These are phyloP conservation scores for Python bivittatus DNA, from an alignment of 2,113 vertebrate species.

Conservation along the genomic window DNA sequence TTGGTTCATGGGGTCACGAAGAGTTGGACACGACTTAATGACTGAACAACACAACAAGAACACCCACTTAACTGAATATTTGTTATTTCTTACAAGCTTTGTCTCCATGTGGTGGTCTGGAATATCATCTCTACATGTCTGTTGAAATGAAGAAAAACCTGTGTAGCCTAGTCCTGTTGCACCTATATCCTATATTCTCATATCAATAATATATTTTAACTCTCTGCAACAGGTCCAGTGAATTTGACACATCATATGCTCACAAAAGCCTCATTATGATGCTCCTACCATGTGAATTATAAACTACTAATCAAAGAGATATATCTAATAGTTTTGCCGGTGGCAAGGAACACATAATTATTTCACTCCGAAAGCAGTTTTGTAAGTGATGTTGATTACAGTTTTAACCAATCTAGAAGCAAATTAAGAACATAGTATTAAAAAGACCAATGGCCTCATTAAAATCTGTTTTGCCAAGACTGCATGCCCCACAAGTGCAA, in stretches of 20 bases:
- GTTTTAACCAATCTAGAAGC: constrained; percentile 8
- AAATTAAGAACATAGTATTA: constrained; percentile 3
- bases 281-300: background rate
- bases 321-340: background rate
- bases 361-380: constrained; percentile 24
- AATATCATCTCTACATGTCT: background rate
- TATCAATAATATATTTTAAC: background rate
- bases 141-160: background rate
- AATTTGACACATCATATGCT: constrained; percentile 27
- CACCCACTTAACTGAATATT: background rate
- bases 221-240: background rate
- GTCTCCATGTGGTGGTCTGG: background rate
- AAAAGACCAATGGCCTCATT: constrained; percentile 3
- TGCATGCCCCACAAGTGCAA: background rate
- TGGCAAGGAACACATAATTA: background rate
- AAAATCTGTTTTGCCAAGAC: constrained; percentile 18
- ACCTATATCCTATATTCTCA: background rate
- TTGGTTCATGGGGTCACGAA: no score
- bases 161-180: background rate
- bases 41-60: no score
- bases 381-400: constrained; percentile 28
- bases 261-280: constrained; percentile 27
- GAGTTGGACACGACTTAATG: no score
- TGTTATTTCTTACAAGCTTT: background rate
- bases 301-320: background rate